phyloP scores from a whole-genome alignment of 2,113 vertebrate genomes.

The Numida meleagris region DNA sequence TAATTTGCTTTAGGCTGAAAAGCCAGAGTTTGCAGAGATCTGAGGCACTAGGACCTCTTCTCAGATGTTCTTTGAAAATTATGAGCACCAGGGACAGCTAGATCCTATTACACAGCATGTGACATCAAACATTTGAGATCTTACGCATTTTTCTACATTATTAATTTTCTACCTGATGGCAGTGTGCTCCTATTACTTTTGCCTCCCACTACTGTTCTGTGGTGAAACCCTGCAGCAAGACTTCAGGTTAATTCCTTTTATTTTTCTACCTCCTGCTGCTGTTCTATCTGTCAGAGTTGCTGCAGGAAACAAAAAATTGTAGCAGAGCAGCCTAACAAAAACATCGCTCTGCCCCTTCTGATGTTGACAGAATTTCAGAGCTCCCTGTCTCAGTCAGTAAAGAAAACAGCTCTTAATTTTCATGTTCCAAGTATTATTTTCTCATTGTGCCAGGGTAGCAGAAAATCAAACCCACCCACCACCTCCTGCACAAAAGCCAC shows the following conservation, averaged over 20 bases:
- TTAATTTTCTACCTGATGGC: constrained; percentile 34
- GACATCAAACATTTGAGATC: background rate
- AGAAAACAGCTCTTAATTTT: constrained; percentile 34
- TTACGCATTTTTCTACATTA: background rate
- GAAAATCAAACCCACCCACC: constrained; percentile 42
- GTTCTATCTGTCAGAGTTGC: constrained; percentile 6
- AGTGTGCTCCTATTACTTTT: constrained; percentile 37
- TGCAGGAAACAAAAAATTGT: constrained; percentile 20
- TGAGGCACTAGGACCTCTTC: background rate
- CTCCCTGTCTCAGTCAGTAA: constrained; percentile 4
- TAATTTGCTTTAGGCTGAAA: background rate
- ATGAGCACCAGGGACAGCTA: background rate
- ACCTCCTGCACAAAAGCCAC: constrained; percentile 18
- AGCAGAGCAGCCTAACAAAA: constrained; percentile 27
- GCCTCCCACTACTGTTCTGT: constrained; percentile 15
- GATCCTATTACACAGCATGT: constrained; percentile 8
- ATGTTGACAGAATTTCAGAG: constrained; percentile 24
- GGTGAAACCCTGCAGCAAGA: constrained; percentile 37
- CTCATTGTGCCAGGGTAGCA: background rate
- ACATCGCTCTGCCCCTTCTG: background rate
- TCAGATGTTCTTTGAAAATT: background rate
- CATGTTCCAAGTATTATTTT: constrained; percentile 30
- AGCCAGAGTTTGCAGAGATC: background rate
- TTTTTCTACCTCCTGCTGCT: constrained; percentile 35
- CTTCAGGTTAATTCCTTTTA: constrained; percentile 23